Evolutionary conservation across 2,113 vertebrate species (phyloP), one percentile per base, ranked within the genome.

Genomic region (Verasper variegatus): DNA sequence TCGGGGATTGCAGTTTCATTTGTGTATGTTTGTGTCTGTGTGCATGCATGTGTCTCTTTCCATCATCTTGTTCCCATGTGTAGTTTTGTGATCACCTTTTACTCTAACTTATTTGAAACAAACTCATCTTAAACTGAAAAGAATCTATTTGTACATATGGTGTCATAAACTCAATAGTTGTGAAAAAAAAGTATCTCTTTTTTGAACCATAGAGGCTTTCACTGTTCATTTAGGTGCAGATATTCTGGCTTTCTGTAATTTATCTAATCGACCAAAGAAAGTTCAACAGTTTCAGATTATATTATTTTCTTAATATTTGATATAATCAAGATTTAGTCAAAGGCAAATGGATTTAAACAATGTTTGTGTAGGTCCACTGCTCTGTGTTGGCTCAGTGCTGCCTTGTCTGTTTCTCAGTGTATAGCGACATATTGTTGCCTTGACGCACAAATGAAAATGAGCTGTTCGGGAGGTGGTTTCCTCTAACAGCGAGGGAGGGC

Each of bases 231-330:
- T 79, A 56, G 35, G 15, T 66, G 71, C 52, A 74, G 45, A 69
- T 73, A 70, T 62, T 71, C 9, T 31, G 31, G 31, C 6, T 31
- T 31, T 7, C 1, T 68, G 54, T 59, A 56, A 61, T 3, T 73
- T 47, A 37, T 71, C 52, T 85, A 69, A 72, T 73, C 26, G 78
- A 81, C 88, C 89, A 92, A 91, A 88, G 88, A 90, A 58, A 52
- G 49, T 76, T 73, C 14, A 57, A 12, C 26, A 71, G 26, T 68
- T 23, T 47, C 74, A 12, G 35, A 64, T 52, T 23, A 55, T 63
- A 60, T 58, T 69, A 72, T 74, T 74, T 76, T 69, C 17, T 55
- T 66, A 61, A 62, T 74, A 54, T 80, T 11, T 63, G 52, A 27
- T 57, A 31, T 23, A 31, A 66, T 47, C 45, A 14, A n/a, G 56